A percentile compares a stretch with the other conserved stretches of the same genome.
Conservation (phyloP, 2,113 vertebrate genomes). For the Serilophus lunatus region DNA sequence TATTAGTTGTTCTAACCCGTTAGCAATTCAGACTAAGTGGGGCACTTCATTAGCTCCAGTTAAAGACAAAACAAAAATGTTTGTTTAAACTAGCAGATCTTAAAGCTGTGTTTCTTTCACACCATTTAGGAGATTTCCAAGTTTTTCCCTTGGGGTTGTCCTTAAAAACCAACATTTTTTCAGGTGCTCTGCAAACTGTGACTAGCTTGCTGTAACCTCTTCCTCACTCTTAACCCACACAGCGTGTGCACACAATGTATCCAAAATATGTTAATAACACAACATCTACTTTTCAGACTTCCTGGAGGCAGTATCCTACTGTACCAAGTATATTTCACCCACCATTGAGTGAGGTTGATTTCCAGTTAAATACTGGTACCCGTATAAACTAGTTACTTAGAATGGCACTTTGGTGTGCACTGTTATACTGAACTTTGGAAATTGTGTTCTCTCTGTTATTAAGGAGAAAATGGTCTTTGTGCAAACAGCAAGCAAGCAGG, state of each 20-base stretch:
- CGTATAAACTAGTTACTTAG: not conserved
- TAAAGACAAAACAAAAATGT: slow-evolving; percentile 62
- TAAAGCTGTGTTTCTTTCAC: slow-evolving; percentile 43
- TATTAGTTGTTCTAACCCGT: slow-evolving; percentile 64
- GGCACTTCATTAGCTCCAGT: slow-evolving; percentile 57
- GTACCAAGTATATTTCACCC: not conserved
- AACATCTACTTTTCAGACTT: slow-evolving; percentile 8
- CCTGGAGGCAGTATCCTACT: slow-evolving; percentile 3
- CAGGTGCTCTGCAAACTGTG: slow-evolving; percentile 1
- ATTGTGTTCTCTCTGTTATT: not conserved
- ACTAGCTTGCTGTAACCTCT: not conserved
- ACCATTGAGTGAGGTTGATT: not conserved
- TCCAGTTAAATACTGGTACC: not conserved
- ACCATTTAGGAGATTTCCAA: slow-evolving; percentile 52
- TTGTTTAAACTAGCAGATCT: slow-evolving; percentile 61
- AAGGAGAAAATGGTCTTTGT: not conserved
- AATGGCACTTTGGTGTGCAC: not conserved
- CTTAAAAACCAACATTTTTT: slow-evolving; percentile 56
- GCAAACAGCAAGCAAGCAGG: not conserved
- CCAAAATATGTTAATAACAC: not conserved
- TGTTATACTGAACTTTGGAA: not conserved
- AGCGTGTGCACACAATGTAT: rapidly evolving
- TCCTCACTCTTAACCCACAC: not conserved
- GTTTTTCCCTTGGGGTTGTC: slow-evolving; percentile 31
- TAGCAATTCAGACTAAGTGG: slow-evolving; percentile 48